Evolutionary conservation across 2,113 vertebrate genomes (phyloP).

Genomic region (Scortum barcoo): DNA sequence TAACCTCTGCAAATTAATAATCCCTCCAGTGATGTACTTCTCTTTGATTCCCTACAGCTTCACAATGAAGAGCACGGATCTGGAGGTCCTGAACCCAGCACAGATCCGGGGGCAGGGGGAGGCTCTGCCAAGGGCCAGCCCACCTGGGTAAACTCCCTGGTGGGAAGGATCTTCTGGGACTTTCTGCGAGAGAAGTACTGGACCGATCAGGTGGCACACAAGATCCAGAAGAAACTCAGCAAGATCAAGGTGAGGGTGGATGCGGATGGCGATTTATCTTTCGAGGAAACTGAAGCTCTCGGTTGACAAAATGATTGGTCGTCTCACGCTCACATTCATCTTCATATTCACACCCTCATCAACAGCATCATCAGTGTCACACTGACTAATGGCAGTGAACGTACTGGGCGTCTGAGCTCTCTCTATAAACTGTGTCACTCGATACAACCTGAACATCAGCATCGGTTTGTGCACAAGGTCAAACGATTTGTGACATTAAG

Average conservation of each 20-base stretch:
- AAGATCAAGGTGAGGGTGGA: conserved; percentile 87
- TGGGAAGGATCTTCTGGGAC: conserved; percentile 90
- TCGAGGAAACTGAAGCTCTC: neutral
- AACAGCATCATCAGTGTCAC: conserved; percentile 20
- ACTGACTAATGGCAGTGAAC: conserved; percentile 10
- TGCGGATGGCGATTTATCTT: neutral
- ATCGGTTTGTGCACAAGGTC: conserved; percentile 22
- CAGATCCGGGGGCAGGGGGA: conserved; percentile 8
- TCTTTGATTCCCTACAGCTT: conserved; percentile 43
- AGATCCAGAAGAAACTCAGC: conserved; percentile 91
- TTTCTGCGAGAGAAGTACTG: conserved; percentile 89
- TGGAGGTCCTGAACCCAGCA: conserved; percentile 41
- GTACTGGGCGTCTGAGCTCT: conserved; percentile 2
- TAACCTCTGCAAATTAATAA: conserved; percentile 1
- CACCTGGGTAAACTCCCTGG: conserved; percentile 87
- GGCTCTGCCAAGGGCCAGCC: conserved; percentile 52
- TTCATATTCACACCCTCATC: conserved; percentile 1
- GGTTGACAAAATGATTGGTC: neutral
- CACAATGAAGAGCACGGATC: conserved; percentile 44
- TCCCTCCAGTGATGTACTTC: neutral
- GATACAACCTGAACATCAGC: neutral
- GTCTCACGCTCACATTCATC: neutral
- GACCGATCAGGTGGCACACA: conserved; percentile 87
- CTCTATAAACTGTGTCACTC: neutral
- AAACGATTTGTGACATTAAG: conserved; percentile 16